A percentile compares a stretch with the other conserved stretches of the same genome.
Evolutionary conservation across 2,797 vertebrate genomes (phyloP).

Genomic region (Poecilia gillii): DNA sequence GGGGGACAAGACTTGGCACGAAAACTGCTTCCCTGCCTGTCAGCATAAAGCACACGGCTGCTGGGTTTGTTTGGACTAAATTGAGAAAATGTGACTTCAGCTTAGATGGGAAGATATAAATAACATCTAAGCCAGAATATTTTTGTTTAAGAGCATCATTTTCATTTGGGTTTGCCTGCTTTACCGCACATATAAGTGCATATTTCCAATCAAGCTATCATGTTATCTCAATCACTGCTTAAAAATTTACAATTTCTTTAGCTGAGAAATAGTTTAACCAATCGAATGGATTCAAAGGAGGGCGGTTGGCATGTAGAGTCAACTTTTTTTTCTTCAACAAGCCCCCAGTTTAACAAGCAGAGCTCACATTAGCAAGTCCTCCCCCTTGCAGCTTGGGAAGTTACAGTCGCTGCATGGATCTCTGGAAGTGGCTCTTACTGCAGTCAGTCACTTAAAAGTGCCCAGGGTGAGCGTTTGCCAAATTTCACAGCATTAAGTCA

Average conservation of each 20-base stretch:
- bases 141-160: neutral
- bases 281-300: constrained; percentile 2
- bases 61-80: constrained; percentile 4
- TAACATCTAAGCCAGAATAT: neutral
- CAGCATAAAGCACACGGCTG: neutral
- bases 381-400: constrained; percentile 7
- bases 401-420: constrained; percentile 26
- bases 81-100: neutral
- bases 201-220: too few relatives aligned
- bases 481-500: constrained; percentile 47
- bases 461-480: constrained; percentile 43
- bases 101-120: neutral
- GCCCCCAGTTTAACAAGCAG: constrained; percentile 2
- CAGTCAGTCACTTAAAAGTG: constrained; percentile 52
- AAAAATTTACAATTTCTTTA: neutral
- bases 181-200: too few relatives aligned
- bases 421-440: constrained; percentile 49
- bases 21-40: constrained; percentile 11
- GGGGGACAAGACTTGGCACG: constrained; percentile 43
- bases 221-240: neutral
- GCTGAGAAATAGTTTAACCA: neutral
- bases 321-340: constrained; percentile 9
- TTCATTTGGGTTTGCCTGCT: neutral
- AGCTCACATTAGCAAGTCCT: constrained; percentile 10
- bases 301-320: neutral